Percentiles rank a stretch among this genome's conserved stretches.
phyloP scores from a whole-genome alignment of 2,113 vertebrate genomes.

The Rhinichthys klamathensis region DNA sequence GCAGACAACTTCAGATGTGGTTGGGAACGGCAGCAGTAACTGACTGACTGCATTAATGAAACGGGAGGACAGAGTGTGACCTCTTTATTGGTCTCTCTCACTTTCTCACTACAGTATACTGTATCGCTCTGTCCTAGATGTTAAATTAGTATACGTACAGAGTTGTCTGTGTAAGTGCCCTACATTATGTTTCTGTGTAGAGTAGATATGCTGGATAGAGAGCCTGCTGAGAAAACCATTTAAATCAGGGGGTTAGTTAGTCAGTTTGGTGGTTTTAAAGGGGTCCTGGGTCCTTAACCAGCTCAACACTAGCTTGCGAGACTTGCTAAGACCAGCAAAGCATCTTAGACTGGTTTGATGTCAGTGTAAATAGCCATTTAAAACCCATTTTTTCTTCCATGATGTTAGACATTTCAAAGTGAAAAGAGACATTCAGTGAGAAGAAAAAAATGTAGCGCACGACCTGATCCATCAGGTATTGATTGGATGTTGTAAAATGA shows the following conservation, averaged over 20 bases:
- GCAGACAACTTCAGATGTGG: constrained; percentile 36
- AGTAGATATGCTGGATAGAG: background rate
- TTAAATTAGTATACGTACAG: background rate
- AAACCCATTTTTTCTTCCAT: background rate
- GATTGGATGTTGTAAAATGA: constrained; percentile 19
- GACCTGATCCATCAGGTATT: background rate
- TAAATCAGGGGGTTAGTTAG: background rate
- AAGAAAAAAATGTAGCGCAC: background rate
- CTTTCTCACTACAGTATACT: constrained; percentile 12
- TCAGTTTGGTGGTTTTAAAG: background rate
- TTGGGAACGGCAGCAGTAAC: background rate
- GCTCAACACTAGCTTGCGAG: background rate
- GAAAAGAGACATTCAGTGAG: constrained; percentile 3
- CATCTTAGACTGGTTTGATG: background rate
- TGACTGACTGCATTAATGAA: constrained; percentile 23
- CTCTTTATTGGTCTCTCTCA: constrained; percentile 18
- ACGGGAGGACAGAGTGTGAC: background rate
- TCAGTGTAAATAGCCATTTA: background rate
- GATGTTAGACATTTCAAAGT: background rate
- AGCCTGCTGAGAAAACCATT: background rate
- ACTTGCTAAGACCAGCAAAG: background rate
- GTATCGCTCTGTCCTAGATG: constrained; percentile 8
- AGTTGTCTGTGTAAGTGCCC: background rate
- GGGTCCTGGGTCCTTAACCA: background rate
- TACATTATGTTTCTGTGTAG: background rate